Base-by-base conservation (phyloP, 1,140 invertebrate species). In the Lepidurus couesii region DNA sequence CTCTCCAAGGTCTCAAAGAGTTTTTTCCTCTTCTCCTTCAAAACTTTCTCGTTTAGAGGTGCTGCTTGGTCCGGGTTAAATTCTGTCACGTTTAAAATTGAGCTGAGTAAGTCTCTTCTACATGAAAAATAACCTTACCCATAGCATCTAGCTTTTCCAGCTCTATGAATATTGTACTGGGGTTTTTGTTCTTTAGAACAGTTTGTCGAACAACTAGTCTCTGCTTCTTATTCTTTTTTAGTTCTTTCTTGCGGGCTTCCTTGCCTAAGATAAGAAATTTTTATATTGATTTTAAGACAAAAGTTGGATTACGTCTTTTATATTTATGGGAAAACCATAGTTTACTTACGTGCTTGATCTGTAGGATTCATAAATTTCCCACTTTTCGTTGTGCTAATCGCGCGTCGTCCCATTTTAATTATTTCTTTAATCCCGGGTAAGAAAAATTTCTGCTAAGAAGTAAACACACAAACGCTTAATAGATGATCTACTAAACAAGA, bases 351-450 rank as follows among this genome's bases (percentile, higher is more conserved):
- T 78, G 96, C 96, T 92, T 98, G 96, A 87, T 99, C 97, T 7
- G 96, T 98, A 34, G 97, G 97, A 87, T 99, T 98, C 96, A 98
- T 98, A 83, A 97, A 98, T 90, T 98, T 98, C 84, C 97, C 97
- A 96, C 96, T 98, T 89, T 98, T 98, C 43, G 97, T 98, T 91
- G 95, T 97, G 88, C 97, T 98, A 82, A 98, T 98, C 74, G 95
- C 97, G 82, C 96, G 89, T 80, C 95, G 90, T 76, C 96, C 96
- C 96, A 98, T 98, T 82, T 88, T 92, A 81, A 42, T 24, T 73
- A 76, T 11, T 44, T 43, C 44, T 42, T 8, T 43, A 76, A 44
- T 76, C 44, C 13, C 8, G 9, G 21, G 75, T 7, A 76, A 1
- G 8, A 24, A 16, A n/a, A 24, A 47, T 9, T 16, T 16, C n/a